phyloP scores from a whole-genome alignment of 2,797 vertebrate genomes.

The Argya squamiceps region DNA sequence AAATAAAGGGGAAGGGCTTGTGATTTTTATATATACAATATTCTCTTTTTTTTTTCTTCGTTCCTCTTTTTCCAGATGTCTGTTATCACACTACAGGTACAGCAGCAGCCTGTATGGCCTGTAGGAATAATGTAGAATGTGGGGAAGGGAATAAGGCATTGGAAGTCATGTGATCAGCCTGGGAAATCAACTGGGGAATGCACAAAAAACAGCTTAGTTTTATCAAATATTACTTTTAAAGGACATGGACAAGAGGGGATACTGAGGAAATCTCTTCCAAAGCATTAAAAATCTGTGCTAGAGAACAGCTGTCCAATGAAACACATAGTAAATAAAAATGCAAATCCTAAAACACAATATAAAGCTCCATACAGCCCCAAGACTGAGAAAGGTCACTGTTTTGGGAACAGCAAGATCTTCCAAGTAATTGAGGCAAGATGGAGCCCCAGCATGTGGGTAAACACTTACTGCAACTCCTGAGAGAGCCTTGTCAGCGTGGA shows the following conservation, averaged over 20 bases:
- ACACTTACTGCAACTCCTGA: not conserved
- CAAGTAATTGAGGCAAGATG: not conserved
- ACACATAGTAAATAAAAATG: not conserved
- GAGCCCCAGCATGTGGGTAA: not conserved
- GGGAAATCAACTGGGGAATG: not conserved
- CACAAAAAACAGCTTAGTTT: not conserved
- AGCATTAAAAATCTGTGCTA: not conserved
- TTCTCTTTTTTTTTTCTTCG: not conserved
- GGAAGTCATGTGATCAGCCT: not conserved
- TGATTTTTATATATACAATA: not conserved
- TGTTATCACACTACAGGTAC: not conserved
- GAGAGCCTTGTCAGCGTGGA: not conserved
- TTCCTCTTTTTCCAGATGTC: not conserved
- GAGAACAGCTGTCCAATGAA: not conserved
- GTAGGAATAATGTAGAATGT: not conserved
- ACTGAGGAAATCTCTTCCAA: not conserved
- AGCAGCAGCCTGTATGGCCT: not conserved
- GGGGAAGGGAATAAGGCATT: not conserved
- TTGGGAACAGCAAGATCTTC: not conserved
- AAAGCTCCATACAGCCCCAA: not conserved
- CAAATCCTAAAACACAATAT: not conserved
- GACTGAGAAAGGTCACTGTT: not conserved
- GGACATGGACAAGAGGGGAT: not conserved
- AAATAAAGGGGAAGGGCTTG: not conserved
- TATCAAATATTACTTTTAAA: constrained; percentile 3